phyloP scores from a whole-genome alignment of 2,113 vertebrate species.

The Hylia prasina region DNA sequence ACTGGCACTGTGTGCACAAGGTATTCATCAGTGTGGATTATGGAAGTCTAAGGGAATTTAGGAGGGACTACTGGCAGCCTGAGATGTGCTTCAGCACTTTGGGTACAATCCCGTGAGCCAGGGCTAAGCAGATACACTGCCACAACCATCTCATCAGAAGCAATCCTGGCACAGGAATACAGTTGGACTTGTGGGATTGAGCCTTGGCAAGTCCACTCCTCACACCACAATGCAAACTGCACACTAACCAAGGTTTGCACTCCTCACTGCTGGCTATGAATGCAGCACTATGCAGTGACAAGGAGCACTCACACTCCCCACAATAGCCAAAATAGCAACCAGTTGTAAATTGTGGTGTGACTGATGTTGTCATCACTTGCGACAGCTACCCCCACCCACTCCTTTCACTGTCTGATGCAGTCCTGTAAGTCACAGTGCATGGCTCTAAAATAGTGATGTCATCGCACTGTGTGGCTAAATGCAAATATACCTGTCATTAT shows the following conservation, averaged over 20 bases:
- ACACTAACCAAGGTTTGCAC: background rate
- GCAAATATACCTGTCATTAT: background rate
- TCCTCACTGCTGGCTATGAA: background rate
- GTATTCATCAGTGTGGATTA: background rate
- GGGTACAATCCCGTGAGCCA: background rate
- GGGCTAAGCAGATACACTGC: background rate
- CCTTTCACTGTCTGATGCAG: background rate
- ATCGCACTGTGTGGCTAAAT: background rate
- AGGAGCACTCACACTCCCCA: background rate
- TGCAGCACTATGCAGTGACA: background rate
- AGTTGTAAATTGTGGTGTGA: background rate
- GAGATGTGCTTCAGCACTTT: background rate
- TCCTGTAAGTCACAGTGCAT: background rate
- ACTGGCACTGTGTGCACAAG: background rate
- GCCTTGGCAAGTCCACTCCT: background rate
- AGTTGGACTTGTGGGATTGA: background rate
- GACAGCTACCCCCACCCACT: background rate
- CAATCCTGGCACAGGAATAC: accelerated
- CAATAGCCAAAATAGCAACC: background rate
- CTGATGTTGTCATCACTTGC: background rate
- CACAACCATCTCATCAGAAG: background rate
- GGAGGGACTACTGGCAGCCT: background rate
- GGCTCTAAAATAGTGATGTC: background rate
- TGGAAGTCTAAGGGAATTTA: background rate
- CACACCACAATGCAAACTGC: accelerated